phyloP scores from a whole-genome alignment of 2,113 vertebrate species.

The Lepus europaeus region DNA sequence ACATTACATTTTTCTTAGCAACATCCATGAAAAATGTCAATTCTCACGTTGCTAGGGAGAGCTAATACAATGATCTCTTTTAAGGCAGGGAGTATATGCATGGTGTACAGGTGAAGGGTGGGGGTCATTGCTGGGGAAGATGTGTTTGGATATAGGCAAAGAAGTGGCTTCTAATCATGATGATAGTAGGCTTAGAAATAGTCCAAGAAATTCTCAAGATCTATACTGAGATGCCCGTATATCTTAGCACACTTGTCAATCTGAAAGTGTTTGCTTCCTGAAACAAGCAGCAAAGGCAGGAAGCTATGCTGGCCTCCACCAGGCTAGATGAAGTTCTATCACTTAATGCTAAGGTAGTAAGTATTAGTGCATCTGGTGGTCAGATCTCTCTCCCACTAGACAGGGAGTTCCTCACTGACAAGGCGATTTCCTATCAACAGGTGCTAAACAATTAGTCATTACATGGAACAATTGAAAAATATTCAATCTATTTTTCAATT shows the following conservation, averaged over 20 bases:
- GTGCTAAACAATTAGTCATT: neutral
- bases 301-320: neutral
- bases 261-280: neutral
- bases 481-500: neutral
- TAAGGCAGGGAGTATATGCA: neutral
- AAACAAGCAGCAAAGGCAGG: neutral
- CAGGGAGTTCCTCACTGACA: neutral
- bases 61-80: neutral
- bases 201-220: neutral
- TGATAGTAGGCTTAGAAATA: neutral
- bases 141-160: neutral
- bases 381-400: neutral
- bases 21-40: neutral
- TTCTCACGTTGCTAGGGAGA: neutral
- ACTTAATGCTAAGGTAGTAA: neutral
- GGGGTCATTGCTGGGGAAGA: neutral
- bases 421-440: neutral
- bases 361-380: neutral
- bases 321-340: neutral
- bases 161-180: neutral
- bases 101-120: neutral
- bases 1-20: neutral
- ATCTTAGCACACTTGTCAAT: neutral
- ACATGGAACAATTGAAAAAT: neutral
- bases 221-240: neutral